These are phyloP conservation scores for Chloroclystis v-ata DNA, from an alignment of 2,888 invertebrate species.

Conservation along the genomic window DNA sequence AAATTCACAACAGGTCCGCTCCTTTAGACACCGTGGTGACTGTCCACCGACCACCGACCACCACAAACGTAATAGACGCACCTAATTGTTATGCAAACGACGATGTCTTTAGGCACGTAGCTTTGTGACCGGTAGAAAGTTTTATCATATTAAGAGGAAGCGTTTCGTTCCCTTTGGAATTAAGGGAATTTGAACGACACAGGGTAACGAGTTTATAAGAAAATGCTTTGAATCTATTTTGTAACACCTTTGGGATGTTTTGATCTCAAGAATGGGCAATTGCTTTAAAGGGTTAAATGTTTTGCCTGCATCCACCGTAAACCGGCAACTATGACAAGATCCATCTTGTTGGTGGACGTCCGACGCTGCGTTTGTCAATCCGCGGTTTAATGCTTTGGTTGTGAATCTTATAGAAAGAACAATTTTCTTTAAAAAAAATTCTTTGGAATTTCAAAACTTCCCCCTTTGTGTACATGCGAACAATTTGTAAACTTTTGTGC, in stretches of 20 bases:
- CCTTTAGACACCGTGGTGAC: slow-evolving; percentile 1
- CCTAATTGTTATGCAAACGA: slow-evolving; percentile 30
- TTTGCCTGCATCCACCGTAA: too few relatives aligned
- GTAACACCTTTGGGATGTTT: not conserved
- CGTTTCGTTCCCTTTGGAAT: not conserved
- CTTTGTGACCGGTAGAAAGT: slow-evolving; percentile 5
- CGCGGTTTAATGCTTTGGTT: too few relatives aligned
- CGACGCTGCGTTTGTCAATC: too few relatives aligned
- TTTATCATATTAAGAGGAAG: slow-evolving; percentile 2
- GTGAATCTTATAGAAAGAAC: too few relatives aligned
- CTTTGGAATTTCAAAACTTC: too few relatives aligned
- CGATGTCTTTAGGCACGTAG: slow-evolving; percentile 3
- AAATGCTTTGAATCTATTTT: not conserved
- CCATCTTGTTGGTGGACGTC: too few relatives aligned
- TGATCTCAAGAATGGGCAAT: not conserved
- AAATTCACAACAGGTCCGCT: not conserved
- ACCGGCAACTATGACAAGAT: too few relatives aligned
- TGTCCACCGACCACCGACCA: slow-evolving; percentile 7
- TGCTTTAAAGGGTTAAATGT: too few relatives aligned
- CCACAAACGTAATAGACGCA: slow-evolving; percentile 13
- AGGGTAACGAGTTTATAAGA: not conserved
- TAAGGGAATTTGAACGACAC: not conserved
- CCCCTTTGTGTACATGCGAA: not conserved
- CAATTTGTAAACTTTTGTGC: not conserved
- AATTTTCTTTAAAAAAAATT: too few relatives aligned